phyloP scores from a whole-genome alignment of 2,113 vertebrate species.

The Petaurus breviceps region DNA sequence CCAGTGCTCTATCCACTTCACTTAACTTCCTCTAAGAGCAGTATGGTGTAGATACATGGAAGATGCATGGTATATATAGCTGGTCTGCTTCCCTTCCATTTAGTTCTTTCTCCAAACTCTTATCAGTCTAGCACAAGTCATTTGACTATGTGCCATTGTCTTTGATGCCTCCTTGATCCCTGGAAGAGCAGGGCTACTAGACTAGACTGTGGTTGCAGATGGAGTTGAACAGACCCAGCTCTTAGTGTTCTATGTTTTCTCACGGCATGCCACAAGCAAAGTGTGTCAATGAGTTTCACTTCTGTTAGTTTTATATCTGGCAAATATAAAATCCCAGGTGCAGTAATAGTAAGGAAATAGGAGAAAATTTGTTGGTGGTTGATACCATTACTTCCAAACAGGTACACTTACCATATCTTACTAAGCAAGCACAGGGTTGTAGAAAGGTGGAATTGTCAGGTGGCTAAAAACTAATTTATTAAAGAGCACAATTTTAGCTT shows the following conservation, averaged over 20 bases:
- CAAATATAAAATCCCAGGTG: background rate
- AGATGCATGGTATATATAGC: background rate
- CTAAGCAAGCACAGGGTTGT: background rate
- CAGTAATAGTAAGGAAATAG: background rate
- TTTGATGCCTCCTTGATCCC: background rate
- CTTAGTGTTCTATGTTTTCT: background rate
- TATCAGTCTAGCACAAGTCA: background rate
- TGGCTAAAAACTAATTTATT: background rate
- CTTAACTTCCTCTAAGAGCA: background rate
- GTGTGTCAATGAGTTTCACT: background rate
- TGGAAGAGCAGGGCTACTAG: background rate
- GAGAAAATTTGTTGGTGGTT: background rate
- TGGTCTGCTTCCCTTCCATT: background rate
- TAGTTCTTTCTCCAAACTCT: background rate
- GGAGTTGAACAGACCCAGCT: background rate
- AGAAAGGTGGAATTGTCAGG: background rate
- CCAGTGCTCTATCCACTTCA: background rate
- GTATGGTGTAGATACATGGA: background rate
- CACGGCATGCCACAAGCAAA: background rate
- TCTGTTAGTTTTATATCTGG: background rate
- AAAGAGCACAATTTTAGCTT: background rate
- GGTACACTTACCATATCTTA: background rate
- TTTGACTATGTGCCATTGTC: background rate
- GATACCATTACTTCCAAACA: background rate
- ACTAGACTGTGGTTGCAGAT: background rate